Conservation (phyloP, 2,888 invertebrate species). For the Chrysolina americana region DNA sequence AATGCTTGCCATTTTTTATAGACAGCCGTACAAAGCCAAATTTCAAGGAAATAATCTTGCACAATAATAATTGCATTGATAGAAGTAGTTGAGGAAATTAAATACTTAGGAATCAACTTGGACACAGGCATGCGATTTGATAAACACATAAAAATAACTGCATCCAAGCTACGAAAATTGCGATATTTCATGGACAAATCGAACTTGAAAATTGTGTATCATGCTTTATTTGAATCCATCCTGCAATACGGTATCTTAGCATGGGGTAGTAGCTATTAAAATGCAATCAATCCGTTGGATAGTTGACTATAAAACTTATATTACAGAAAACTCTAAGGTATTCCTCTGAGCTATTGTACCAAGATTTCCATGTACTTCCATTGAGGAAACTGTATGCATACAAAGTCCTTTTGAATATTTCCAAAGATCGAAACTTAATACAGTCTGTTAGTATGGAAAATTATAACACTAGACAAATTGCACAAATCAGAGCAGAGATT, state of each 20-base stretch:
- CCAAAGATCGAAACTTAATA: slow-evolving; percentile 14
- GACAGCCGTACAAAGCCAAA: slow-evolving; percentile 11
- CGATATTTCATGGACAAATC: too few species aligned
- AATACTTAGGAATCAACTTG: slow-evolving; percentile 13
- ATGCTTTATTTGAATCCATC: slow-evolving; percentile 16
- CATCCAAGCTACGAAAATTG: not conserved
- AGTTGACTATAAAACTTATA: slow-evolving; percentile 3
- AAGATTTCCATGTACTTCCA: slow-evolving; percentile 8
- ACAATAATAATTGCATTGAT: not conserved
- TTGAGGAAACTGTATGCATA: slow-evolving; percentile 1
- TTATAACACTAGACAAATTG: not conserved
- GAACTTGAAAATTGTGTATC: slow-evolving; percentile 14
- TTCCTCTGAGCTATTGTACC: not conserved
- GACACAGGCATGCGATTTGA: not conserved
- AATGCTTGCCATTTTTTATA: slow-evolving; percentile 15
- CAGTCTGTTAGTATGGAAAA: slow-evolving; percentile 1
- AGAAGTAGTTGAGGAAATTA: slow-evolving; percentile 8
- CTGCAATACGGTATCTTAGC: slow-evolving; percentile 6
- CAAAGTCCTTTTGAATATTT: slow-evolving; percentile 15
- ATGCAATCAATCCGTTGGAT: too few species aligned
- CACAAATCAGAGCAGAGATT: slow-evolving; percentile 15
- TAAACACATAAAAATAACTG: not conserved
- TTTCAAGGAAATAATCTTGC: slow-evolving; percentile 15
- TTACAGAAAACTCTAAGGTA: slow-evolving; percentile 4
- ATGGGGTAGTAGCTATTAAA: too few species aligned